Base-by-base conservation (phyloP, 2,888 invertebrate species). In the Erannis defoliaria region DNA sequence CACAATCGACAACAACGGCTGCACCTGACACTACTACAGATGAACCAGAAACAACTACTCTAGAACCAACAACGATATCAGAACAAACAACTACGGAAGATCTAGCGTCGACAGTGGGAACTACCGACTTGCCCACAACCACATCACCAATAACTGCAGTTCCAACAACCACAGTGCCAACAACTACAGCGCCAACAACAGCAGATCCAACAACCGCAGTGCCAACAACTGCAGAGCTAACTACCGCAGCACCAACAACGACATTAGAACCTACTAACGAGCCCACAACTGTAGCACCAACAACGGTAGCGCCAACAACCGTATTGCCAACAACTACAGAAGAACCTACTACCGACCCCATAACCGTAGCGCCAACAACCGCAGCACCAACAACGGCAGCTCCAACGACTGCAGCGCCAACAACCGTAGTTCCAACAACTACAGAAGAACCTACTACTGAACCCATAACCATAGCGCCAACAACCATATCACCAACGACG, bases 191-290 rank as follows among this genome's bases (percentile, higher is more conserved):
- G 19, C 18, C 29, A 4, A 23, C 40, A 3, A 35, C 26, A 16
- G 29, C 33, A 10, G n/a, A 46, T n/a, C 33, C 43, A 18, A 57
- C 66, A 23, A 49, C 58, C 12, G 37, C 16, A n/a, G n/a, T n/a
- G n/a, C 8, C 57, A 2, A 48, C 62, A 2, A 60, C 66, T 10
- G 43, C 62, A 16, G 26, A 1, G 23, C 42, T 66, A 14, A 61
- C 23, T 14, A 49, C 49, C 0, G 23, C 0, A 29, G 21, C 16
- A 0, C 43, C 49, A 21, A 48, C 35, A 19, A 38, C 38, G 4
- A 37, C 49, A 4, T 14, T 45, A 0, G 18, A n/a, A 42, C 9
- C 19, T 16, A 37, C 16, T 6, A 5, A n/a, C 1, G 0, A 2
- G 2, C 23, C 50, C 26, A 18, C 19, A 21, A 40, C 40, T 8